Percentiles rank a stretch among this genome's conserved stretches.
Evolutionary conservation across 2,888 invertebrate species (phyloP).

Genomic region (Octonoba sinensis): DNA sequence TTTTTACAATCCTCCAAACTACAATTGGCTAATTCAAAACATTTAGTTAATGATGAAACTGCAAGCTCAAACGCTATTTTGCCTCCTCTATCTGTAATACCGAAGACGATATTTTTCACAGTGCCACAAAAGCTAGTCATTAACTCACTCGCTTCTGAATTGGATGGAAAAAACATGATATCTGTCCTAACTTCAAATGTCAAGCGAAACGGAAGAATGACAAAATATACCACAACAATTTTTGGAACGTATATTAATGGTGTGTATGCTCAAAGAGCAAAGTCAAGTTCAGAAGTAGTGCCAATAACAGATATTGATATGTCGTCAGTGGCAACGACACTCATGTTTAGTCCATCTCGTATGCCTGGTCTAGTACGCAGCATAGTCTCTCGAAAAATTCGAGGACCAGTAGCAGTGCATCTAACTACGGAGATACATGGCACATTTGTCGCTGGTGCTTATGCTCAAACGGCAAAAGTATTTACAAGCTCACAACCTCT

Average conservation of each 20-base stretch:
- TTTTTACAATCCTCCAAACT: slow-evolving; percentile 31
- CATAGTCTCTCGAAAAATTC: slow-evolving; percentile 44
- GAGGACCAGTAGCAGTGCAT: slow-evolving; percentile 49
- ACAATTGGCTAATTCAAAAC: neutral
- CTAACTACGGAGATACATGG: slow-evolving; percentile 62
- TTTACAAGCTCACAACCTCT: slow-evolving; percentile 55
- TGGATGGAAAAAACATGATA: slow-evolving; percentile 26
- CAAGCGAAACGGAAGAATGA: slow-evolving; percentile 46
- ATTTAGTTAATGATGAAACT: neutral
- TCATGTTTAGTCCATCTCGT: slow-evolving; percentile 42
- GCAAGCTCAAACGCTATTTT: neutral
- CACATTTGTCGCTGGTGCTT: slow-evolving; percentile 46
- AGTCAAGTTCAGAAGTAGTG: slow-evolving; percentile 61
- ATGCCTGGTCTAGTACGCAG: slow-evolving; percentile 49
- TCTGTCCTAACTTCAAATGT: slow-evolving; percentile 42
- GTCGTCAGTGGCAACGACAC: slow-evolving; percentile 19
- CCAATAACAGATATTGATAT: slow-evolving; percentile 59
- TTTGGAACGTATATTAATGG: slow-evolving; percentile 66
- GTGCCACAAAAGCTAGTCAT: too few species aligned
- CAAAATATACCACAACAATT: slow-evolving; percentile 65
- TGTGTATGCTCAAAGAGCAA: slow-evolving; percentile 66
- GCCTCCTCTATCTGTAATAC: neutral
- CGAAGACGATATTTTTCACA: too few species aligned
- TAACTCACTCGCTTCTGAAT: slow-evolving; percentile 3
- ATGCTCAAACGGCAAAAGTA: slow-evolving; percentile 58